A percentile compares a stretch with the other conserved stretches of the same genome.
Conservation (phyloP, 2,113 vertebrate species). For the Saguinus imperator region DNA sequence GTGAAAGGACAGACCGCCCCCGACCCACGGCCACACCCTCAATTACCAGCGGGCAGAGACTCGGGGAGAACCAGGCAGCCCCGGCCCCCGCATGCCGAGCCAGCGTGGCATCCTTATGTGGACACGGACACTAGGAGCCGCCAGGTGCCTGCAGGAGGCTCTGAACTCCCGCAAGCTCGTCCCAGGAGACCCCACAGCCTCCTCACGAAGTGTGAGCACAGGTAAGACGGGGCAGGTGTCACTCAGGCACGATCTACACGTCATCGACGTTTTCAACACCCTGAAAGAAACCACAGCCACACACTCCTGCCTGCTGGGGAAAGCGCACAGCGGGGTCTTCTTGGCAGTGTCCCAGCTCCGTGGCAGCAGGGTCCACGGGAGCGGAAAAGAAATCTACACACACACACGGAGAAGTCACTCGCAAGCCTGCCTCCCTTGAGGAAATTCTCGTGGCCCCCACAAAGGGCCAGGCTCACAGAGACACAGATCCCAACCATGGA, state of each 20-base stretch:
- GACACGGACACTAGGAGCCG: not conserved
- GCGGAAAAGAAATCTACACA: not conserved
- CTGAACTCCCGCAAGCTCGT: not conserved
- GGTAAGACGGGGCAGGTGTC: not conserved
- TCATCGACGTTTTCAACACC: too few species aligned
- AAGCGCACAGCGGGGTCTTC: not conserved
- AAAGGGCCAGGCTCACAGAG: too few species aligned
- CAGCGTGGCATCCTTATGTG: not conserved
- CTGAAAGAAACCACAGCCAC: accelerated
- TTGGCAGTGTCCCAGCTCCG: not conserved
- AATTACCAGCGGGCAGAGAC: too few species aligned
- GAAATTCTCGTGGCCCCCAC: accelerated
- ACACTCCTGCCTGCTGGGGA: accelerated
- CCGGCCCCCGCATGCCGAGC: not conserved
- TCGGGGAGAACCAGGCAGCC: not conserved
- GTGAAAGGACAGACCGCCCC: not conserved
- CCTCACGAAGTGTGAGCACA: not conserved
- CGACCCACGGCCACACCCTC: accelerated
- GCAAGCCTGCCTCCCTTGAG: not conserved
- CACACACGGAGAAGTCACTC: not conserved
- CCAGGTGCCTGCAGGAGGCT: not conserved
- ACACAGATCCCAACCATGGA: not conserved
- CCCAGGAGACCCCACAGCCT: not conserved
- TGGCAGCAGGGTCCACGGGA: accelerated
- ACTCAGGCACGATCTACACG: not conserved